phyloP scores from a whole-genome alignment of 2,888 invertebrate species.

The Liopterus haemorrhoidalis region DNA sequence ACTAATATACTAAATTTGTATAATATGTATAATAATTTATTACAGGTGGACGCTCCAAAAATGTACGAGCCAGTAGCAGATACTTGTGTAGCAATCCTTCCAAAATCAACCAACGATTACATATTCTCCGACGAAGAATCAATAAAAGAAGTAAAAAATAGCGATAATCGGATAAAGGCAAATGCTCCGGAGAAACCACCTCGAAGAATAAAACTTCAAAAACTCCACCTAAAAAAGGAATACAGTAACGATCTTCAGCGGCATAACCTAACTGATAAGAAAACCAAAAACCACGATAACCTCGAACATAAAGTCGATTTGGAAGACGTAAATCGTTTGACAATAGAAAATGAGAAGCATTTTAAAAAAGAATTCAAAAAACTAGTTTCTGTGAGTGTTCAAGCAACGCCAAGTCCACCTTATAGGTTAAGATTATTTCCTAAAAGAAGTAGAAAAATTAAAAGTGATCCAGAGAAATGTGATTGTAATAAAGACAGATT shows the following conservation, averaged over 20 bases:
- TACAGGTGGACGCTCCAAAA: slow-evolving; percentile 36
- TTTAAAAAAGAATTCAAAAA: slow-evolving; percentile 37
- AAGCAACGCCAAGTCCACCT: slow-evolving; percentile 47
- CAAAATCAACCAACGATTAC: too few relatives aligned
- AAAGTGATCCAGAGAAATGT: slow-evolving; percentile 40
- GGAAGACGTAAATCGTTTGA: slow-evolving; percentile 37
- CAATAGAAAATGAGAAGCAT: slow-evolving; percentile 37
- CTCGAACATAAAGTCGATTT: slow-evolving; percentile 12
- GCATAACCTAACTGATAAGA: too few relatives aligned
- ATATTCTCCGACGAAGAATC: too few relatives aligned
- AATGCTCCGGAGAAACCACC: slow-evolving; percentile 36
- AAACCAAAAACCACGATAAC: slow-evolving; percentile 38
- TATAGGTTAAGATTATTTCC: slow-evolving; percentile 57
- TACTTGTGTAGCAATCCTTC: slow-evolving; percentile 36
- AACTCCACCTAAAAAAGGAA: slow-evolving; percentile 19
- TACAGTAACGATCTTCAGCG: too few relatives aligned
- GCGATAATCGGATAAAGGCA: slow-evolving; percentile 20
- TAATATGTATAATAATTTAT: slow-evolving; percentile 25
- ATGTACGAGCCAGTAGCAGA: slow-evolving; percentile 44
- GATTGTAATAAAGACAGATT: slow-evolving; percentile 36
- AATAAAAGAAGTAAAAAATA: slow-evolving; percentile 24
- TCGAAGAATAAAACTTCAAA: slow-evolving; percentile 32
- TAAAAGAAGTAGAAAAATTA: slow-evolving; percentile 37
- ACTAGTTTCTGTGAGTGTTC: slow-evolving; percentile 45
- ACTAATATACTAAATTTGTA: slow-evolving; percentile 19